phyloP scores from a whole-genome alignment of 2,888 invertebrate species.

The Dermolepida albohirtum region DNA sequence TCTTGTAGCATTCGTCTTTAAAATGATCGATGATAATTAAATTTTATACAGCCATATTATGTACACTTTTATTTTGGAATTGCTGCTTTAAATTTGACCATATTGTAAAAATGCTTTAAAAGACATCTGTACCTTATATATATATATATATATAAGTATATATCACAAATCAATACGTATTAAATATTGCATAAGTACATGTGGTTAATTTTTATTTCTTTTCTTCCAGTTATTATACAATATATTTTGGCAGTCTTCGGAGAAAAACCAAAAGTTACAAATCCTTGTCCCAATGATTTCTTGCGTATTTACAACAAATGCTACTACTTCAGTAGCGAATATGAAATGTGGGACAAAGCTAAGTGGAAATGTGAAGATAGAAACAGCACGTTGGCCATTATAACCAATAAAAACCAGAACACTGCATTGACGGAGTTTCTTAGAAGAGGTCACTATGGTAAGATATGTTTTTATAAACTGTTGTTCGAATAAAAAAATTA shows the following conservation, averaged over 20 bases:
- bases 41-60: too few relatives aligned
- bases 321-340: conserved; percentile 78
- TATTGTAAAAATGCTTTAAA: too few relatives aligned
- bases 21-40: too few relatives aligned
- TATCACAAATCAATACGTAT: too few relatives aligned
- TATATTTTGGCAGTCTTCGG: conserved; percentile 7
- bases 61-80: too few relatives aligned
- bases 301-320: conserved; percentile 78
- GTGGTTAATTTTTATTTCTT: not conserved
- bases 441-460: conserved; percentile 63
- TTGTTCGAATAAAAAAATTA: not conserved
- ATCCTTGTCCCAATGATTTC: conserved; percentile 75
- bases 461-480: conserved; percentile 4
- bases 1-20: too few relatives aligned
- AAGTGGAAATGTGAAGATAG: conserved; percentile 77
- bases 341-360: conserved; percentile 78
- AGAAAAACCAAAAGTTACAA: conserved; percentile 9
- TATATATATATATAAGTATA: too few relatives aligned
- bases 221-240: conserved; percentile 20
- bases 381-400: conserved; percentile 75
- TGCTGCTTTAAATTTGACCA: too few relatives aligned
- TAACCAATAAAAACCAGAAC: conserved; percentile 75
- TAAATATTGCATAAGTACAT: not conserved
- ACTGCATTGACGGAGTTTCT: conserved; percentile 73
- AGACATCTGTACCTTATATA: too few relatives aligned